Percentiles rank a stretch among this genome's conserved stretches.
Conservation (phyloP, 2,113 vertebrate species). For the Laticauda laticaudata region DNA sequence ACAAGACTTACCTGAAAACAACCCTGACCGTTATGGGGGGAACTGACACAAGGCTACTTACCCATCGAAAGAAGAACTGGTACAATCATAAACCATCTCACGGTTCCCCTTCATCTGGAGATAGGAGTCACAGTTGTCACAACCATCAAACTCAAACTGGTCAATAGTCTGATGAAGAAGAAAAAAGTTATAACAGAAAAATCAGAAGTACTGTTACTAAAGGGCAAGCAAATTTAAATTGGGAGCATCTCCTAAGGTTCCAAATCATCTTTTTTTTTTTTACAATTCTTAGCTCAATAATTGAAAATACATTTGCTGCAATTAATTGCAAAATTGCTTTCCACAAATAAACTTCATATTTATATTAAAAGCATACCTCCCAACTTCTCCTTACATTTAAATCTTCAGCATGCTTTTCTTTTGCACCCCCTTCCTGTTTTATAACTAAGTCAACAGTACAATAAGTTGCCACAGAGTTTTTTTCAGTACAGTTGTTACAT, state of each 20-base stretch:
- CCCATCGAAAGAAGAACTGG: constrained; percentile 98
- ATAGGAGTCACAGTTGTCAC: constrained; percentile 95
- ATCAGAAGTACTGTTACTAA: not conserved
- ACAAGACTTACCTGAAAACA: not conserved
- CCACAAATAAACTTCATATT: not conserved
- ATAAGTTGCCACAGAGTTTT: not conserved
- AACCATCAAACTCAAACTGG: constrained; percentile 97
- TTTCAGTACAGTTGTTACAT: not conserved
- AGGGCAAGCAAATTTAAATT: not conserved
- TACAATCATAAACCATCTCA: constrained; percentile 99
- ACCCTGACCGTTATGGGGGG: no score
- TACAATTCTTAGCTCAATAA: no score
- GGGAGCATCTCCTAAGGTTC: not conserved
- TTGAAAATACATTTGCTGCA: not conserved
- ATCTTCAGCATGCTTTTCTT: not conserved
- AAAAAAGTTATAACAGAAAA: not conserved
- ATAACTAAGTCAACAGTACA: not conserved
- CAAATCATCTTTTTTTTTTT: not conserved
- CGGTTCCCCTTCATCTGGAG: constrained; percentile 99
- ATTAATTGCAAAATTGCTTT: not conserved
- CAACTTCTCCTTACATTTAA: not conserved
- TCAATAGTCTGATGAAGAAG: constrained; percentile 85
- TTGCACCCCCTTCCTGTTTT: not conserved
- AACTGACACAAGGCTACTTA: constrained; percentile 54
- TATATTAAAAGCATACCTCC: not conserved